A percentile compares a stretch with the other conserved stretches of the same genome.
Evolutionary conservation across 2,888 invertebrate species (phyloP).

Genomic region (Hypomecis punctinalis): DNA sequence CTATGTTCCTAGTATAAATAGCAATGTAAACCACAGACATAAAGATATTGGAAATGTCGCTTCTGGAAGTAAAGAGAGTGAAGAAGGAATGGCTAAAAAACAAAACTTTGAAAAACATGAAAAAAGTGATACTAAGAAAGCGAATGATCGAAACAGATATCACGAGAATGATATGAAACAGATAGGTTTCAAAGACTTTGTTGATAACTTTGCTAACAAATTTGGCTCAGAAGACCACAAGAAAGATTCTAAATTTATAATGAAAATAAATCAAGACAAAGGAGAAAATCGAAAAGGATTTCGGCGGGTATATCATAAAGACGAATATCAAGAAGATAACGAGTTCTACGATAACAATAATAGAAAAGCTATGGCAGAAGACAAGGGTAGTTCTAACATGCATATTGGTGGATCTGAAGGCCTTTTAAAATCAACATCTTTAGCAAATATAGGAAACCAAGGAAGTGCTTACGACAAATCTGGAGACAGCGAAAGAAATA

Average conservation of each 20-base stretch:
- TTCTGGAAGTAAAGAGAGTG: constrained; percentile 44
- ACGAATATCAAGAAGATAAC: constrained; percentile 75
- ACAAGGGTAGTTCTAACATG: constrained; percentile 56
- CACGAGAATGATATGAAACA: constrained; percentile 52
- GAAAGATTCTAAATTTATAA: constrained; percentile 56
- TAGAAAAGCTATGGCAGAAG: constrained; percentile 57
- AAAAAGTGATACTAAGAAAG: constrained; percentile 49
- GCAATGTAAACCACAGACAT: neutral
- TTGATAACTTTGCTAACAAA: constrained; percentile 69
- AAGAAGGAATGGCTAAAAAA: constrained; percentile 47
- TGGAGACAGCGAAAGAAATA: constrained; percentile 49
- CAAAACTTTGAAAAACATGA: constrained; percentile 53
- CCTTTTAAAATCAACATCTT: constrained; percentile 57
- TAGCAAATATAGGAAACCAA: constrained; percentile 53
- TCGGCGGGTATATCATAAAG: constrained; percentile 72
- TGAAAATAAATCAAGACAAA: constrained; percentile 62
- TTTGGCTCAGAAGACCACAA: constrained; percentile 65
- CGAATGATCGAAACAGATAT: constrained; percentile 50
- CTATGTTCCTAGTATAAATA: constrained; percentile 3
- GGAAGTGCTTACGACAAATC: constrained; percentile 47
- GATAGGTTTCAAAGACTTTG: constrained; percentile 65
- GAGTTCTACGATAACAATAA: constrained; percentile 73
- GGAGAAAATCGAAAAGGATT: constrained; percentile 73
- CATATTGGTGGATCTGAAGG: constrained; percentile 64
- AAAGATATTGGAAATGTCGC: constrained; percentile 14